Percentiles rank a stretch among this genome's conserved stretches.
Evolutionary conservation across 37 sponge, comb jelly and placozoan genomes (phyloP).

Genomic region (Lycopodina hypogea): DNA sequence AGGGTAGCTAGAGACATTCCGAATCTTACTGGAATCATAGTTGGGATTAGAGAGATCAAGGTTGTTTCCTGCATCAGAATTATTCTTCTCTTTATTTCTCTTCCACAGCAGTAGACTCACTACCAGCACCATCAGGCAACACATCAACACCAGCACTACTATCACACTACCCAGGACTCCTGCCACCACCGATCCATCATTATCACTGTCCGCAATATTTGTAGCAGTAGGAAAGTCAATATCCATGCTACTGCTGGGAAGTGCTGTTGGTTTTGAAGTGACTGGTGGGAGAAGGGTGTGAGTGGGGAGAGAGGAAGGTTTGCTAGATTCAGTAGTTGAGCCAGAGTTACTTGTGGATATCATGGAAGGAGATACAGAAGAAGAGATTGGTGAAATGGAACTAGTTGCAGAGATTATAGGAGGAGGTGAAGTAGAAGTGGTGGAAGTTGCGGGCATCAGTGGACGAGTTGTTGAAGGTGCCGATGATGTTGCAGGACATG

Average conservation of each 20-base stretch:
- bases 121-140: not conserved
- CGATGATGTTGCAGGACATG: too few species aligned
- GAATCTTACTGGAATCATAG: slow-evolving; percentile 16
- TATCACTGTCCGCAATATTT: not conserved
- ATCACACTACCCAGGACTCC: not conserved
- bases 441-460: too few species aligned
- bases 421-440: too few species aligned
- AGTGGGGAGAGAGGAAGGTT: too few species aligned
- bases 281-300: not conserved
- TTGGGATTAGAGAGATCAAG: slow-evolving; percentile 10
- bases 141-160: not conserved
- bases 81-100: not conserved
- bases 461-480: too few species aligned
- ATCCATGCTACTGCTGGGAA: not conserved
- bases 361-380: too few species aligned
- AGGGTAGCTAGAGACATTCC: too few species aligned
- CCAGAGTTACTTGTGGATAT: too few species aligned
- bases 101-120: not conserved
- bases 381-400: too few species aligned
- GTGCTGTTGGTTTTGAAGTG: not conserved
- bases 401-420: too few species aligned
- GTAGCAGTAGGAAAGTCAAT: not conserved
- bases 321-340: too few species aligned
- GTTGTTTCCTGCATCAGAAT: not conserved
- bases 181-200: not conserved